These are phyloP conservation scores for Sphaerodactylus townsendi DNA, from an alignment of 2,113 vertebrate species.

Conservation along the genomic window DNA sequence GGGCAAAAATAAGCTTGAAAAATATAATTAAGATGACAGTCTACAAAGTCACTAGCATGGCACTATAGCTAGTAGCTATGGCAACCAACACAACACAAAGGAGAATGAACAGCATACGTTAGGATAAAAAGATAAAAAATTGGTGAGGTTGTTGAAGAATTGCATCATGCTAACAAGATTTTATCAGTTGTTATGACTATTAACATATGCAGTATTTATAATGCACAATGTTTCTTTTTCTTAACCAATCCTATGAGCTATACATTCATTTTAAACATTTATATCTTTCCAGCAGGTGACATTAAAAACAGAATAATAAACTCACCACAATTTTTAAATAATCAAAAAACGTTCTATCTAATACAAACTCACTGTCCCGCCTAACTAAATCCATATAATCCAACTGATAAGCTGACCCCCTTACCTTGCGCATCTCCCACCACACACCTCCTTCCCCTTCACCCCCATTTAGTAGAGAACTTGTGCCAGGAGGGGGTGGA, in stretches of 20 bases:
- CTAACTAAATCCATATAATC: too few relatives aligned
- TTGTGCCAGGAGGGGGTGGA: too few relatives aligned
- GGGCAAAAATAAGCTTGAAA: conserved; percentile 18
- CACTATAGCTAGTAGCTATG: conserved; percentile 7
- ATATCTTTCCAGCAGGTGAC: too few relatives aligned
- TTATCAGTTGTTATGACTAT: background rate
- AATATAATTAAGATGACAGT: conserved; percentile 31
- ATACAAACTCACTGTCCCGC: too few relatives aligned
- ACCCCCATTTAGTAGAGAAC: too few relatives aligned
- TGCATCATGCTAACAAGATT: background rate
- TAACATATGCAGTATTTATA: background rate
- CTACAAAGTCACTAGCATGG: conserved; percentile 21
- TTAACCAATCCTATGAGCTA: background rate
- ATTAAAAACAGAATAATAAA: too few relatives aligned
- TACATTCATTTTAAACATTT: background rate
- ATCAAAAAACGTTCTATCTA: too few relatives aligned
- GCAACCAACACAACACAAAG: conserved; percentile 36
- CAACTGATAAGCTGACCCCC: too few relatives aligned
- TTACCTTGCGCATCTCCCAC: too few relatives aligned
- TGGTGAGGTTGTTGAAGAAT: background rate
- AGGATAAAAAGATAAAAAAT: background rate
- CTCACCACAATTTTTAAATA: too few relatives aligned
- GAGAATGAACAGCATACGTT: conserved; percentile 2
- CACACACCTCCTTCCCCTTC: too few relatives aligned
- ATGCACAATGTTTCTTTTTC: background rate